phyloP scores from a whole-genome alignment of 2,113 vertebrate genomes.

The Hirundichthys speculiger region DNA sequence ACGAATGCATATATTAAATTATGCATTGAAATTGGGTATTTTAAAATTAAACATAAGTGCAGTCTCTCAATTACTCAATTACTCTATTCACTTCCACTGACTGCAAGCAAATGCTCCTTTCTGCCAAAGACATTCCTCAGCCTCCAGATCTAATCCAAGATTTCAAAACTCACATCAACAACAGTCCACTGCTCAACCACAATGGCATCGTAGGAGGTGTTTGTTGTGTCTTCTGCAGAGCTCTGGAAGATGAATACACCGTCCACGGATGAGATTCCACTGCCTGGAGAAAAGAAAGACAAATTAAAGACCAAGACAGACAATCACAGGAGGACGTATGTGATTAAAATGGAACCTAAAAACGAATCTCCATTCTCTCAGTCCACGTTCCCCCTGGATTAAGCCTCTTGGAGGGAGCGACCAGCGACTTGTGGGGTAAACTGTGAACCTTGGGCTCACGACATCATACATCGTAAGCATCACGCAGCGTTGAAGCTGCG shows the following conservation, averaged over 20 bases:
- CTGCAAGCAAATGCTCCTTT: too few relatives aligned
- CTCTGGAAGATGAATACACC: constrained; percentile 94
- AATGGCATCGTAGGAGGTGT: constrained; percentile 90
- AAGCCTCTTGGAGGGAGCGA: constrained; percentile 47
- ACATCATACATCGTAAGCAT: constrained; percentile 37
- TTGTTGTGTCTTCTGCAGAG: constrained; percentile 83
- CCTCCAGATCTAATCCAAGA: neutral
- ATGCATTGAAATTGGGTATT: too few relatives aligned
- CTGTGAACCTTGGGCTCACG: constrained; percentile 29
- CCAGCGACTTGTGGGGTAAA: constrained; percentile 52
- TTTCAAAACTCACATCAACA: constrained; percentile 85
- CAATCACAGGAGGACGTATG: constrained; percentile 21
- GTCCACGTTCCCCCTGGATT: constrained; percentile 39
- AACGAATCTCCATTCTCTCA: constrained; percentile 43
- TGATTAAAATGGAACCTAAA: constrained; percentile 33
- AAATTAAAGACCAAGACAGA: constrained; percentile 31
- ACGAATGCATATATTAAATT: too few relatives aligned
- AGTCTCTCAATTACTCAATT: too few relatives aligned
- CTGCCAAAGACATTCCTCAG: neutral
- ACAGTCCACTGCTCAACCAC: constrained; percentile 98
- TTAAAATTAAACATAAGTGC: too few relatives aligned
- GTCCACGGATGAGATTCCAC: constrained; percentile 80
- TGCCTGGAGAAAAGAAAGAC: constrained; percentile 45
- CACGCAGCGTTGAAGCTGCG: constrained; percentile 20
- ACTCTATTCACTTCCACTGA: too few relatives aligned